Evolutionary conservation across 2,797 vertebrate species (phyloP).

Genomic region (Enteromius argenteus): DNA sequence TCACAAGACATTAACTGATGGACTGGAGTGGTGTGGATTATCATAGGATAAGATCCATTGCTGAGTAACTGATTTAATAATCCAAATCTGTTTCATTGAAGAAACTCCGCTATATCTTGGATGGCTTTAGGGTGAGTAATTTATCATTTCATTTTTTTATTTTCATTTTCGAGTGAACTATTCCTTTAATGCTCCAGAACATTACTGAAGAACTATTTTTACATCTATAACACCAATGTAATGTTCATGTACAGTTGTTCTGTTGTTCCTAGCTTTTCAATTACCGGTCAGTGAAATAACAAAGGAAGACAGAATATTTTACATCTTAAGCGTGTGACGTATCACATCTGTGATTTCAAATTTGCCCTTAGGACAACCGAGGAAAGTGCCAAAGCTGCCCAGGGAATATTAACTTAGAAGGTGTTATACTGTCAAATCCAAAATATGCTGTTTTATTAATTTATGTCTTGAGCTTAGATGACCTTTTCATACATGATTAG

Average conservation of each 20-base stretch:
- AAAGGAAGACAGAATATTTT: background rate
- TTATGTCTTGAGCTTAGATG: conserved; percentile 26
- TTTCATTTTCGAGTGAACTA: background rate
- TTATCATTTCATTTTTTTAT: background rate
- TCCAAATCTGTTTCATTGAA: background rate
- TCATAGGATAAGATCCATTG: background rate
- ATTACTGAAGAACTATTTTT: background rate
- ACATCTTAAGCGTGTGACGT: background rate
- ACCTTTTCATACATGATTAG: conserved; percentile 22
- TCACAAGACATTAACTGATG: background rate
- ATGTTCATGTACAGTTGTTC: background rate
- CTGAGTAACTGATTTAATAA: background rate
- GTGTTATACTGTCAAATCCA: conserved; percentile 41
- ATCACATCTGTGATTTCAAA: background rate
- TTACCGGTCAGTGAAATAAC: background rate
- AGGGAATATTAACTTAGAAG: conserved; percentile 39
- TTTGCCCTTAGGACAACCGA: background rate
- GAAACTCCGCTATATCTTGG: background rate
- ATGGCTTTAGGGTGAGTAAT: background rate
- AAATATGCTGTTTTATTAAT: conserved; percentile 22
- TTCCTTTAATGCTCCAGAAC: background rate
- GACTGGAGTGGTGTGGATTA: background rate
- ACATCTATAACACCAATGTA: background rate
- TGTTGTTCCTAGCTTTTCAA: background rate
- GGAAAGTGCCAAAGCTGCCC: conserved; percentile 24